These are phyloP conservation scores for Cliona cf. orientalis DNA, from an alignment of 37 sponge, comb jelly and placozoan species.

Conservation along the genomic window DNA sequence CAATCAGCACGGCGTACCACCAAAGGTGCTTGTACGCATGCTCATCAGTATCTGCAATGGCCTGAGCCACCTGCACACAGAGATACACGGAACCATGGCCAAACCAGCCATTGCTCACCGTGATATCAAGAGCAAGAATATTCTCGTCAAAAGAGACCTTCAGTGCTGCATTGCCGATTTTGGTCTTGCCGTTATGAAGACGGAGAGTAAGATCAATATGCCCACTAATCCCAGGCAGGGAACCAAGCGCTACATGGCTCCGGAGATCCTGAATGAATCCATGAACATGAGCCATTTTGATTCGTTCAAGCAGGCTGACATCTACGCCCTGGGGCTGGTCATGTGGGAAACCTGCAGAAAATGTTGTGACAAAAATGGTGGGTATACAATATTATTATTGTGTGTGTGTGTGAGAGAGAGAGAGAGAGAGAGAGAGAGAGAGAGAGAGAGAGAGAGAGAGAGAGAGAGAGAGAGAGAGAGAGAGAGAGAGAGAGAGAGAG, in stretches of 20 bases:
- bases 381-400: not conserved
- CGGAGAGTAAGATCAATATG: slow-evolving; percentile 3
- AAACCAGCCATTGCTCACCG: slow-evolving; percentile 84
- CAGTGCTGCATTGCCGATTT: slow-evolving; percentile 93
- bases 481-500: slow-evolving; percentile 28
- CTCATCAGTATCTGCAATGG: slow-evolving; percentile 78
- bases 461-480: slow-evolving; percentile 23
- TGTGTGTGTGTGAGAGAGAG: slow-evolving; percentile 4
- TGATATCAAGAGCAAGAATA: slow-evolving; percentile 91
- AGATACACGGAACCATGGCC: slow-evolving; percentile 70
- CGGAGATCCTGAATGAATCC: slow-evolving; percentile 87
- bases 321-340: slow-evolving; percentile 91
- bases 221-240: slow-evolving; percentile 57
- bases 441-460: slow-evolving; percentile 36
- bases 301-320: slow-evolving; percentile 78
- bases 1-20: slow-evolving; percentile 21
- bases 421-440: slow-evolving; percentile 1
- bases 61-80: slow-evolving; percentile 86
- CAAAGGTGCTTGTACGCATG: slow-evolving; percentile 38
- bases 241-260: slow-evolving; percentile 94
- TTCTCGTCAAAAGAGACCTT: slow-evolving; percentile 81
- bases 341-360: slow-evolving; percentile 87
- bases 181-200: slow-evolving; percentile 76
- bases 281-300: slow-evolving; percentile 76
- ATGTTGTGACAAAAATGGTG: slow-evolving; percentile 11